Evolutionary conservation across 1,140 invertebrate genomes (phyloP), one percentile per base, ranked within the genome.

Genomic region (Octopus sinensis): DNA sequence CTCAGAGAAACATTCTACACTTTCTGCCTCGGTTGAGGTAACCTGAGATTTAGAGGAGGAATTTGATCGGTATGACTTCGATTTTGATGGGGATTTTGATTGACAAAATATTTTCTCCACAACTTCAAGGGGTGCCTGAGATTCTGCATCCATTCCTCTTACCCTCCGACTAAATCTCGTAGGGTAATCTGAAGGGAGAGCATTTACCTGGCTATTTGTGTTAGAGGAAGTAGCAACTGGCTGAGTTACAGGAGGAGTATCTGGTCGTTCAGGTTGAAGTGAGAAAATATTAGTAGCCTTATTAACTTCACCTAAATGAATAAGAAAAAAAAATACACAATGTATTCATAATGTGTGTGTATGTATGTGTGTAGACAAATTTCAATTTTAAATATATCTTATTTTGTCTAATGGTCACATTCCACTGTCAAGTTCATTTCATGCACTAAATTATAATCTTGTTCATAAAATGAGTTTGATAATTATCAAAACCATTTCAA

Each of bases 131-230:
- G 85, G 81, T 5, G 84, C 76, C 10, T 77, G 76, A 23, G 80
- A 43, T 53, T 86, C 86, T 10, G 83, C 84, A 3, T 87, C 84
- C 43, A 86, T 79, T 0, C 88, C 88, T 53, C 86, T 83, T 4
- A 88, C 83, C 68, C 88, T 82, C 10, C 87, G 85, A 83, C 88
- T 89, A 53, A 80, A 85, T n/a, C 88, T 82, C 6, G 54, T 62
- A 30, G 80, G 75, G 52, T 77, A 77, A 53, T 77, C 76, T 23
- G 52, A 77, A 77, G 76, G 76, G 30, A 80, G 56, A 68, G 43
- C 62, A 17, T 56, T 53, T 43, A 6, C 30, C 10, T 51, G n/a
- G 13, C 30, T 13, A 73, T 73, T 73, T 13, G 5, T 73, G 17
- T 13, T 73, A 73, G 68, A 73, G 30, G 68, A 73, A 23, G 68